These are phyloP conservation scores for Apistogramma diplotaenia DNA, from an alignment of 2,113 vertebrate genomes.

Conservation along the genomic window DNA sequence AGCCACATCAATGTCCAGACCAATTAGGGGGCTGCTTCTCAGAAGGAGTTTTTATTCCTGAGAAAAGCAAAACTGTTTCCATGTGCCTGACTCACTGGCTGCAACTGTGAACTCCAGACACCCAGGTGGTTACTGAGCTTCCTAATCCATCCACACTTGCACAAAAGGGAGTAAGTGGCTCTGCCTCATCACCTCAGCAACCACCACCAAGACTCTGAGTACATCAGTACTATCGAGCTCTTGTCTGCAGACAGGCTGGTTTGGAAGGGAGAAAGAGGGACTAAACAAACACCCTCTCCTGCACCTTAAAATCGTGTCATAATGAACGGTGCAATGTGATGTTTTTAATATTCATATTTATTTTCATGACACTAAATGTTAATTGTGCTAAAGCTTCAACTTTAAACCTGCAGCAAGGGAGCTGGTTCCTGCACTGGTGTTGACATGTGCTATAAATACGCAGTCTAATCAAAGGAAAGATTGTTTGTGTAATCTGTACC, in stretches of 20 bases:
- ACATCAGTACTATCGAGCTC: neutral
- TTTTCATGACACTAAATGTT: neutral
- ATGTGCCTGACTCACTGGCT: slow-evolving; percentile 50
- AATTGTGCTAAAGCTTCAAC: neutral
- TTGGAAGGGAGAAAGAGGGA: neutral
- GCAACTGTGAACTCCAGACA: slow-evolving; percentile 39
- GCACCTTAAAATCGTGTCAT: neutral
- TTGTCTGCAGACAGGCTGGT: neutral
- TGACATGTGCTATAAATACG: neutral
- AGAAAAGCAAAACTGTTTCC: slow-evolving; percentile 14
- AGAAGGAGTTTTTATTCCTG: neutral
- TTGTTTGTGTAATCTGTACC: neutral
- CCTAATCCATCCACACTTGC: slow-evolving; percentile 34
- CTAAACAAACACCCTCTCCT: neutral
- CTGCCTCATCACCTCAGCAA: slow-evolving; percentile 37
- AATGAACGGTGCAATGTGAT: neutral
- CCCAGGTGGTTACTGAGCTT: slow-evolving; percentile 49
- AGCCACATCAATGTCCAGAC: slow-evolving; percentile 7
- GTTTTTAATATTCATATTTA: neutral
- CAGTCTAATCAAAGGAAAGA: neutral
- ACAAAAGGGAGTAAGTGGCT: slow-evolving; percentile 8
- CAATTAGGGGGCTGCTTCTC: neutral
- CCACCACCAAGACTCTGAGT: slow-evolving; percentile 10
- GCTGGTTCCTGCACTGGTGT: neutral
- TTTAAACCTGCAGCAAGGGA: neutral